phyloP scores from a whole-genome alignment of 2,888 invertebrate species.

The Artemia sp. region DNA sequence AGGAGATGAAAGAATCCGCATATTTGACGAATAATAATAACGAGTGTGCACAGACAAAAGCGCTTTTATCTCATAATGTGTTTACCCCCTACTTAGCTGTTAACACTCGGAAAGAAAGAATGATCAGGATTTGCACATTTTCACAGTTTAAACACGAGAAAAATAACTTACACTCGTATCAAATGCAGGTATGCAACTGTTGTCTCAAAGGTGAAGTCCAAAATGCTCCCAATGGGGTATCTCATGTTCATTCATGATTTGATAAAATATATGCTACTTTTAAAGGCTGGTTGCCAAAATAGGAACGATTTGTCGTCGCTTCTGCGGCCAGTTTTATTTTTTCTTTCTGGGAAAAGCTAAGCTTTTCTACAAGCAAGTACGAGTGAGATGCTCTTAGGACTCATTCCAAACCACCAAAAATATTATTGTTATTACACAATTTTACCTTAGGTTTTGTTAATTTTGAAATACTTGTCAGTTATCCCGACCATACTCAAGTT shows the following conservation, averaged over 20 bases:
- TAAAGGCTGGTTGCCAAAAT: too few relatives aligned
- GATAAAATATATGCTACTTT: neutral
- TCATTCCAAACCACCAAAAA: too few relatives aligned
- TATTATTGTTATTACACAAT: too few relatives aligned
- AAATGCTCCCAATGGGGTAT: neutral
- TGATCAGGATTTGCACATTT: slow-evolving; percentile 7
- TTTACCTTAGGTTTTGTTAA: too few relatives aligned
- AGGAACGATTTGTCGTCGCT: too few relatives aligned
- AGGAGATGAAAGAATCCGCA: neutral
- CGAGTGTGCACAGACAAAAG: neutral
- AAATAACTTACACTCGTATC: neutral
- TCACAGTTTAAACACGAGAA: slow-evolving; percentile 11
- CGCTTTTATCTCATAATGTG: neutral
- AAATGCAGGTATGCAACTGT: slow-evolving; percentile 14
- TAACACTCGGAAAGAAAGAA: neutral
- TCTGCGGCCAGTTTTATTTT: too few relatives aligned
- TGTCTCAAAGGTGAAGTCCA: neutral
- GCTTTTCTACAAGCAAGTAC: too few relatives aligned
- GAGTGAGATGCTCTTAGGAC: too few relatives aligned
- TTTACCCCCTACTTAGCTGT: slow-evolving; percentile 15
- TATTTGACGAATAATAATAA: neutral
- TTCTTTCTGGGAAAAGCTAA: too few relatives aligned
- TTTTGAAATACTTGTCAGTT: too few relatives aligned
- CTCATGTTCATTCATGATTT: slow-evolving; percentile 13
- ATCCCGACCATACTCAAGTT: too few relatives aligned